Conservation (phyloP, 2,888 invertebrate species). For the Rambutsinella grinnellia region DNA sequence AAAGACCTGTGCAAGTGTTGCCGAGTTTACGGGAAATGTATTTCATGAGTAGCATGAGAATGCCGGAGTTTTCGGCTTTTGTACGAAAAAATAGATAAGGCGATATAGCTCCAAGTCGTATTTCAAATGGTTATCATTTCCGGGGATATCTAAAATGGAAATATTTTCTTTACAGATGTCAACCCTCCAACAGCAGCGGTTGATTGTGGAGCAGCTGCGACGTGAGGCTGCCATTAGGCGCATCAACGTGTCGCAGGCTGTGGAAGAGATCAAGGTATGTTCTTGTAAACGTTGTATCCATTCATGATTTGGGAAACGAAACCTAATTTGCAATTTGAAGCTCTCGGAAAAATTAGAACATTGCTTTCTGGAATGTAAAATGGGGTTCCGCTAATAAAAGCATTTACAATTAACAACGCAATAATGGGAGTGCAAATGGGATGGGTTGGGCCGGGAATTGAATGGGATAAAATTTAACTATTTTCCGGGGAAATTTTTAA, state of each 20-base stretch:
- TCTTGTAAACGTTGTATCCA: no score
- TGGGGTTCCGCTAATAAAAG: not conserved
- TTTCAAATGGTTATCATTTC: no score
- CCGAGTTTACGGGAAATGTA: conserved; percentile 64
- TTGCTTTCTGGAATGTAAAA: not conserved
- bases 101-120: no score
- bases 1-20: conserved; percentile 48
- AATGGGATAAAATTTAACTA: not conserved
- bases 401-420: not conserved
- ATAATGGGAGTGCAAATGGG: not conserved
- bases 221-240: conserved; percentile 91
- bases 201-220: conserved; percentile 92
- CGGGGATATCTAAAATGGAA: no score
- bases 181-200: conserved; percentile 92
- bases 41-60: conserved; percentile 60
- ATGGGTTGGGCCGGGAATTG: not conserved
- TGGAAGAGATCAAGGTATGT: conserved; percentile 83
- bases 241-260: conserved; percentile 89
- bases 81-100: conserved; percentile 58
- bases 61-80: conserved; percentile 64
- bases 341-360: not conserved
- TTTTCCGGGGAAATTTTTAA: no score
- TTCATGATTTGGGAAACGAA: no score
- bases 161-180: conserved; percentile 75
- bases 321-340: not conserved